A percentile compares a stretch with the other conserved stretches of the same genome.
Evolutionary conservation across 35 echinoderm and acorn worm genomes (phyloP).

Genomic region (Lytechinus pictus): DNA sequence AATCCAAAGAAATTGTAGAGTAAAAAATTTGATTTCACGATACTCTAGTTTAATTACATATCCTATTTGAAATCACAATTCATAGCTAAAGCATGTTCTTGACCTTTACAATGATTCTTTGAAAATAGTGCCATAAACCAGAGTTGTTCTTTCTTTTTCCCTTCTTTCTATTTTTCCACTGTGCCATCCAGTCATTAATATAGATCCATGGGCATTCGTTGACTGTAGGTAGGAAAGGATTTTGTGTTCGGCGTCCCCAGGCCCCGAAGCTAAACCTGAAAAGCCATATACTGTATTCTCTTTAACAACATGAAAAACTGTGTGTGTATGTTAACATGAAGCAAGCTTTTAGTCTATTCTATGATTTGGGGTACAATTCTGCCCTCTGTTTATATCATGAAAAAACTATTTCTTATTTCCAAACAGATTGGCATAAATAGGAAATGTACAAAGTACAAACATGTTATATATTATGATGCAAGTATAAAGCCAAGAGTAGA

Average conservation of each 20-base stretch:
- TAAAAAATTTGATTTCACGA: neutral
- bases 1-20: neutral
- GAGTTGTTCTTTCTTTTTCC: neutral
- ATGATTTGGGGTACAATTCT: neutral
- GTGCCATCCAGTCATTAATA: neutral
- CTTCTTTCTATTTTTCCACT: neutral
- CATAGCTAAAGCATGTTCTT: neutral
- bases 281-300: neutral
- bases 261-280: neutral
- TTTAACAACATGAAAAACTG: neutral
- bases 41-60: neutral
- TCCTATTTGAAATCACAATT: constrained; percentile 5
- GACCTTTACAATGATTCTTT: neutral
- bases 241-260: neutral
- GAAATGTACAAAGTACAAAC: no score
- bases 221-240: neutral
- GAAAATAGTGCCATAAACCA: neutral
- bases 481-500: no score
- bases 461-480: no score
- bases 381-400: neutral
- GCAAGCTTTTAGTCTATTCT: neutral
- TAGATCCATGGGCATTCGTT: neutral
- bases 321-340: neutral
- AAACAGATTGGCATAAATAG: no score
- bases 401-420: no score